Percentiles rank a stretch among this genome's conserved stretches.
These are phyloP conservation scores for Nannoperca australis DNA, from an alignment of 2,797 vertebrate genomes.

Conservation along the genomic window DNA sequence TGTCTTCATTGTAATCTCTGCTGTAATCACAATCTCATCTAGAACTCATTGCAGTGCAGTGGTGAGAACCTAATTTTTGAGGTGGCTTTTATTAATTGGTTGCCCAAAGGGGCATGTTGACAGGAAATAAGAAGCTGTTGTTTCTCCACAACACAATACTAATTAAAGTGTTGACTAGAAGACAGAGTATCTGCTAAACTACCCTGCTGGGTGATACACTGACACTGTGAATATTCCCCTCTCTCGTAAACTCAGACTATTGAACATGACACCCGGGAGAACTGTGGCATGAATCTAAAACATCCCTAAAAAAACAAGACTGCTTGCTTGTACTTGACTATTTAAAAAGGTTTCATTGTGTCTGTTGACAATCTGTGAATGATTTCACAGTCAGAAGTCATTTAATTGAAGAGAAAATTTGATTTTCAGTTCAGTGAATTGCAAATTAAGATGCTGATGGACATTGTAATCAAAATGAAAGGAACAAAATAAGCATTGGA, in stretches of 20 bases:
- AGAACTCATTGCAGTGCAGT: slow-evolving; percentile 39
- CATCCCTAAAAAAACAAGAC: slow-evolving; percentile 18
- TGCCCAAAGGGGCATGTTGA: slow-evolving; percentile 69
- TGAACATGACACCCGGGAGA: slow-evolving; percentile 60
- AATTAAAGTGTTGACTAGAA: slow-evolving; percentile 78
- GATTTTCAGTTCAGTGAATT: slow-evolving; percentile 35
- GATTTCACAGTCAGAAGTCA: slow-evolving; percentile 30
- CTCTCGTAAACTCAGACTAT: slow-evolving; percentile 56
- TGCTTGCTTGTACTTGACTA: slow-evolving; percentile 29
- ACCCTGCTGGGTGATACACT: slow-evolving; percentile 62
- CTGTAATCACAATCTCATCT: slow-evolving; percentile 62
- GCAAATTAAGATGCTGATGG: slow-evolving; percentile 27
- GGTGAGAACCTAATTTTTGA: slow-evolving; percentile 70
- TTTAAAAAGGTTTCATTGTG: slow-evolving; percentile 42
- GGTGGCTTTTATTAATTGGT: slow-evolving; percentile 79
- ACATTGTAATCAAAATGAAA: slow-evolving; percentile 30
- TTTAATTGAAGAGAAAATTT: slow-evolving; percentile 25
- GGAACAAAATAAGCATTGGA: neutral
- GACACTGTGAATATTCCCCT: slow-evolving; percentile 56
- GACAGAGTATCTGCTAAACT: slow-evolving; percentile 68
- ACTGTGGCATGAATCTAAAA: slow-evolving; percentile 45
- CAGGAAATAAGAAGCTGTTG: slow-evolving; percentile 72
- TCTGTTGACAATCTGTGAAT: slow-evolving; percentile 11
- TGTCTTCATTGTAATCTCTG: slow-evolving; percentile 32
- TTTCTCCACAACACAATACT: slow-evolving; percentile 71